These are phyloP conservation scores for Calliscelio sp. DNA, from an alignment of 2,888 invertebrate species.

Conservation along the genomic window DNA sequence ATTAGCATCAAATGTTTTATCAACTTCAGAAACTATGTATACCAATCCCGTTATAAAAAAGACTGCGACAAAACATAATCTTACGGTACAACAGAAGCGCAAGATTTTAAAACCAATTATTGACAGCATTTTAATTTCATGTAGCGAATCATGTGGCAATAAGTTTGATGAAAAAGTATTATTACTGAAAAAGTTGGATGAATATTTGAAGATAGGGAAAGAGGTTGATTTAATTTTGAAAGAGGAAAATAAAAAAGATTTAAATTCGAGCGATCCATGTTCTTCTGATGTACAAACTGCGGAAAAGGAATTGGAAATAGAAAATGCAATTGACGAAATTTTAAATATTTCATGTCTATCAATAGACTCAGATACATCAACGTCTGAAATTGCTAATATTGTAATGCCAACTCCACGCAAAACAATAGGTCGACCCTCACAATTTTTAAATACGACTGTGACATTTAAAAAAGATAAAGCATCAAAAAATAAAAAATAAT, in stretches of 20 bases:
- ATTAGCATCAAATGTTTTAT: neutral
- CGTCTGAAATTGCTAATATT: neutral
- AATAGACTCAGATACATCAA: neutral
- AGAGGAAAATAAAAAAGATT: neutral
- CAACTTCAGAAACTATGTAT: neutral
- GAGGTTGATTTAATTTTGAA: neutral
- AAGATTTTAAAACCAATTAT: slow-evolving; percentile 15
- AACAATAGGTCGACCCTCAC: slow-evolving; percentile 22
- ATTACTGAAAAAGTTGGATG: slow-evolving; percentile 2
- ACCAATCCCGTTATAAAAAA: neutral
- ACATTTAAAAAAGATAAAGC: slow-evolving; percentile 1
- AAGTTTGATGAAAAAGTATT: slow-evolving; percentile 1
- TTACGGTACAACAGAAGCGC: slow-evolving; percentile 1
- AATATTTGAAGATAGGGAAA: slow-evolving; percentile 1
- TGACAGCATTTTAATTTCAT: slow-evolving; percentile 9
- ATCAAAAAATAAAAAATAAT: no score
- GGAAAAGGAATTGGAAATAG: neutral
- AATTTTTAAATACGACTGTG: slow-evolving; percentile 8
- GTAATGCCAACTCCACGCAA: slow-evolving; percentile 15
- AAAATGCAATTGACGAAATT: slow-evolving; percentile 14
- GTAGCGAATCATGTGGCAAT: slow-evolving; percentile 9
- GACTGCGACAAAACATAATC: neutral
- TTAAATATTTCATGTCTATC: slow-evolving; percentile 9
- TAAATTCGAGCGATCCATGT: neutral
- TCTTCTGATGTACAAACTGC: neutral